Evolutionary conservation across 2,888 invertebrate species (phyloP).

Genomic region (Melikaiella ostensackeni): DNA sequence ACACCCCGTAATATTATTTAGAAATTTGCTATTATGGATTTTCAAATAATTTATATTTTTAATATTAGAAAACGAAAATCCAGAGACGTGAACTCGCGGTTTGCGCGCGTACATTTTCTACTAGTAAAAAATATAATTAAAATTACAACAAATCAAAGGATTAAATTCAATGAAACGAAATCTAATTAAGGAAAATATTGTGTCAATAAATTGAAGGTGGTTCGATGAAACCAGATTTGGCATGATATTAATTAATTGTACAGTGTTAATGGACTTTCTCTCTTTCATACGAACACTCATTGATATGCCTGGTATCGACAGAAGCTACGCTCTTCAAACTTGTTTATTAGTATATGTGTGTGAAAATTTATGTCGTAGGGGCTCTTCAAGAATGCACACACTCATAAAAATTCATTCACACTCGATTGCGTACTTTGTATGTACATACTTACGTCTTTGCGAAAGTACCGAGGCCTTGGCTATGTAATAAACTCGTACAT

Average conservation of each 20-base stretch:
- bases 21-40: no score
- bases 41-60: no score
- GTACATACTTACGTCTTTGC: conserved; percentile 30
- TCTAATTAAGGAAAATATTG: no score
- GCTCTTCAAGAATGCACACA: conserved; percentile 20
- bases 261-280: conserved; percentile 18
- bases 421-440: conserved; percentile 30
- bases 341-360: conserved; percentile 1
- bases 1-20: no score
- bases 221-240: background rate
- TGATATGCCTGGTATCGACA: conserved; percentile 8
- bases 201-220: no score
- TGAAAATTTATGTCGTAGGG: conserved; percentile 21
- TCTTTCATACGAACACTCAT: conserved; percentile 12
- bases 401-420: conserved; percentile 33
- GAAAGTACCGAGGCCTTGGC: conserved; percentile 38
- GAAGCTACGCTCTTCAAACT: conserved; percentile 14
- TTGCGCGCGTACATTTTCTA: no score
- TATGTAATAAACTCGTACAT: conserved; percentile 24
- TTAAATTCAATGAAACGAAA: background rate
- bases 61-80: no score
- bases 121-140: no score
- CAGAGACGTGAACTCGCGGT: no score
- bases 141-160: background rate
- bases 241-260: background rate